phyloP scores from a whole-genome alignment of 2,797 vertebrate species.

The Acrossocheilus fasciatus region DNA sequence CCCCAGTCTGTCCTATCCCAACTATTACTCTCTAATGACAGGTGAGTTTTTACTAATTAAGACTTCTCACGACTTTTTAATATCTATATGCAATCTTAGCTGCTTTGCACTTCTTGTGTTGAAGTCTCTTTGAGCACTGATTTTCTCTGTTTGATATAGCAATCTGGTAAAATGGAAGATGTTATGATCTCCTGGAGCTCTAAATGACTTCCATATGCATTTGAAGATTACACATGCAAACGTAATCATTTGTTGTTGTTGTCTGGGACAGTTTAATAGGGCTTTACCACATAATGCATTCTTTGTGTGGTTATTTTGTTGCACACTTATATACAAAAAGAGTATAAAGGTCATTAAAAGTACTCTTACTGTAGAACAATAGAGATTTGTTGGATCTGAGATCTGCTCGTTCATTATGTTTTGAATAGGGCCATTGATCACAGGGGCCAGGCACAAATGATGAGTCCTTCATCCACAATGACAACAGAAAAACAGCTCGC shows the following conservation, averaged over 20 bases:
- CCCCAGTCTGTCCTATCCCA: conserved; percentile 91
- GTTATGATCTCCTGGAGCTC: not conserved
- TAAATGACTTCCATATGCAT: conserved; percentile 11
- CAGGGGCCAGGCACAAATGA: not conserved
- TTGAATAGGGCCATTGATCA: conserved; percentile 24
- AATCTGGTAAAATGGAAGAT: not conserved
- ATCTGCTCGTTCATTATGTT: not conserved
- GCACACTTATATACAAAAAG: not conserved
- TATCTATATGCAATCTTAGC: not conserved
- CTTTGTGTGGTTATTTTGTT: not conserved
- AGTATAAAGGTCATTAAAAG: not conserved
- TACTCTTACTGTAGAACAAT: not conserved
- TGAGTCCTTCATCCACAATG: conserved; percentile 12
- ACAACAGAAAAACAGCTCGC: not conserved
- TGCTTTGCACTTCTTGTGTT: not conserved
- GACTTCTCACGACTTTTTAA: too few relatives aligned
- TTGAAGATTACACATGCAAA: not conserved
- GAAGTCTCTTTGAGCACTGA: not conserved
- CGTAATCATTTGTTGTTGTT: not conserved
- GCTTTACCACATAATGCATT: not conserved
- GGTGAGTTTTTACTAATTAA: conserved; percentile 75
- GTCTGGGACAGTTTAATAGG: not conserved
- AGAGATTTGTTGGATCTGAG: not conserved
- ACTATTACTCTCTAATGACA: conserved; percentile 94
- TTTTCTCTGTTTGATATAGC: not conserved